Percentiles rank a stretch among this genome's conserved stretches.
These are phyloP conservation scores for Sebastes itinus DNA, from an alignment of 2,797 vertebrate species.

Conservation along the genomic window DNA sequence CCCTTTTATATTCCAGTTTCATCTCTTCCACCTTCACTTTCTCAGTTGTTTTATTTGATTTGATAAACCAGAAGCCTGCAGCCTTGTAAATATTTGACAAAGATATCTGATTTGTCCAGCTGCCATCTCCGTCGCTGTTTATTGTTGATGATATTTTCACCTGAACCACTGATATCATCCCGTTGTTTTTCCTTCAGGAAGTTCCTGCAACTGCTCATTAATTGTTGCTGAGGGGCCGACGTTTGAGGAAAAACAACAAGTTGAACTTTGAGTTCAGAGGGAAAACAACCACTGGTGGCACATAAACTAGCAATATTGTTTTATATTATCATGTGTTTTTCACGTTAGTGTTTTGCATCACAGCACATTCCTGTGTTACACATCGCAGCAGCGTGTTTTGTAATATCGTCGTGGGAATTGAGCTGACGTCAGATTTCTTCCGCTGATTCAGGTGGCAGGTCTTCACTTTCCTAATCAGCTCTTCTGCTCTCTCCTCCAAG, in stretches of 20 bases:
- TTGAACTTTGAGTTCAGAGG: slow-evolving; percentile 23
- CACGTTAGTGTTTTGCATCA: neutral
- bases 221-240: slow-evolving; percentile 66
- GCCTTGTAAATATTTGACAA: slow-evolving; percentile 25
- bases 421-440: slow-evolving; percentile 71
- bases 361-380: slow-evolving; percentile 14
- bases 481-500: slow-evolving; percentile 42
- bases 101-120: slow-evolving; percentile 26
- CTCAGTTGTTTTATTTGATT: neutral
- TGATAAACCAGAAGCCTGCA: slow-evolving; percentile 9
- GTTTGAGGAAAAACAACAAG: slow-evolving; percentile 60
- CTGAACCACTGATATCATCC: slow-evolving; percentile 66
- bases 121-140: slow-evolving; percentile 52
- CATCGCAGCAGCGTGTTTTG: slow-evolving; percentile 34
- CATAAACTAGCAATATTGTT: neutral
- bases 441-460: slow-evolving; percentile 69
- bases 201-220: slow-evolving; percentile 72
- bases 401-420: slow-evolving; percentile 55
- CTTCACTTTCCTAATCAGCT: slow-evolving; percentile 68
- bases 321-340: neutral
- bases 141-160: slow-evolving; percentile 70
- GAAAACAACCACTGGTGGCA: neutral
- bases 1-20: neutral
- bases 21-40: neutral
- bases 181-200: slow-evolving; percentile 80